phyloP scores from a whole-genome alignment of 2,113 vertebrate genomes.

The Lathamus discolor region DNA sequence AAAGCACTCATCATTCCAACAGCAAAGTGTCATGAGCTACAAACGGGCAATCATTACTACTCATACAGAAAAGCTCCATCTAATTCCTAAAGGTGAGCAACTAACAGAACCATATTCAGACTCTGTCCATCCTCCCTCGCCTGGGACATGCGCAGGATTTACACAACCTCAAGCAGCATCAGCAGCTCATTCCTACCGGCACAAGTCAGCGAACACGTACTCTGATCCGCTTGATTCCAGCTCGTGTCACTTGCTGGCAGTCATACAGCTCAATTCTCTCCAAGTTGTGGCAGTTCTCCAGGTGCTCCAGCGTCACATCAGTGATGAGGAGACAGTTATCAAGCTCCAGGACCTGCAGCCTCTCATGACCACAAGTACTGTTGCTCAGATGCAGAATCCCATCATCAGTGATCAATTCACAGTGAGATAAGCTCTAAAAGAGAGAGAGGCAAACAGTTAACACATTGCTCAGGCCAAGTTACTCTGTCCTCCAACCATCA shows the following conservation, averaged over 20 bases:
- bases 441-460: background rate
- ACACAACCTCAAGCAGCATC: background rate
- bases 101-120: background rate
- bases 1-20: background rate
- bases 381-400: conserved; percentile 90
- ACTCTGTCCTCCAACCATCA: background rate
- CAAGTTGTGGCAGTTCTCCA: conserved; percentile 88
- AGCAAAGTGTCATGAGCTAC: background rate
- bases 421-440: conserved; percentile 88
- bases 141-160: background rate
- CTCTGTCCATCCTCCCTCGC: background rate
- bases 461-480: no score
- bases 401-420: conserved; percentile 91
- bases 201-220: conserved; percentile 59
- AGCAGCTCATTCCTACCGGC: fast-evolving
- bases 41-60: background rate
- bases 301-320: conserved; percentile 86
- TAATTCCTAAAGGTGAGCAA: background rate
- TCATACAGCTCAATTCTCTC: conserved; percentile 92
- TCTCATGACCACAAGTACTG: conserved; percentile 87
- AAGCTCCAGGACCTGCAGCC: conserved; percentile 87
- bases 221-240: conserved; percentile 91
- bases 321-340: conserved; percentile 94
- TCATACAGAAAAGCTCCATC: fast-evolving
- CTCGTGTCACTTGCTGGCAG: conserved; percentile 91